Percentiles rank a stretch among this genome's conserved stretches.
Conservation (phyloP, 2,113 vertebrate genomes). For the Seriola dumerili region DNA sequence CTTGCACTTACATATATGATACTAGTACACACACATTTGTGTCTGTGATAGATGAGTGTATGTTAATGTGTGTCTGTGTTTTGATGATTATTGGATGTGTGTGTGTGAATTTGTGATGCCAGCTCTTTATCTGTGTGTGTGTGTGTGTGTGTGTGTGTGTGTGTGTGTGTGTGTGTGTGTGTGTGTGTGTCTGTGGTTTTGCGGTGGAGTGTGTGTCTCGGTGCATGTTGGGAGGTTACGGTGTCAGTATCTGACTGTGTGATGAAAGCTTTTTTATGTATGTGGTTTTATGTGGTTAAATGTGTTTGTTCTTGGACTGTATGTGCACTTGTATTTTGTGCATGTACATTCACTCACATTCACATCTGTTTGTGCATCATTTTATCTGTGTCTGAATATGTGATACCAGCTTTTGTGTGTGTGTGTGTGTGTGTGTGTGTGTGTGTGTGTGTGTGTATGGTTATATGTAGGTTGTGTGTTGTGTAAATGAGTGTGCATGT, state of each 20-base stretch:
- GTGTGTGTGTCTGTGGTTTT: slow-evolving; percentile 7
- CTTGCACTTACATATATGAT: slow-evolving; percentile 24
- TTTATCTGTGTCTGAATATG: neutral
- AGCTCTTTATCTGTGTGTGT: neutral
- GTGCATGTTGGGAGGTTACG: slow-evolving; percentile 18
- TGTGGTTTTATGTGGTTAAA: slow-evolving; percentile 20
- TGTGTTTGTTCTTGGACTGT: slow-evolving; percentile 5
- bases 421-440: neutral
- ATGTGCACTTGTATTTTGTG: neutral
- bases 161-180: neutral
- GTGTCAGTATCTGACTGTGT: slow-evolving; percentile 29
- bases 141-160: no score
- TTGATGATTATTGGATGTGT: slow-evolving; percentile 2
- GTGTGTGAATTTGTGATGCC: slow-evolving; percentile 4
- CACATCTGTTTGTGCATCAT: neutral
- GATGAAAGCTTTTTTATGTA: slow-evolving; percentile 18
- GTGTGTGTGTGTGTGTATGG: neutral
- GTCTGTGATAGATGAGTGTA: neutral
- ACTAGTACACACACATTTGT: neutral
- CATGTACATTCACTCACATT: neutral
- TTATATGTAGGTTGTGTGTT: neutral
- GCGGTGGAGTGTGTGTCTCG: neutral
- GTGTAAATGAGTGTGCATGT: neutral
- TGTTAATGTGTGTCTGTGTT: neutral
- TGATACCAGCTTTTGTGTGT: neutral